These are phyloP conservation scores for Alosa sapidissima DNA, from an alignment of 2,797 vertebrate species.

Conservation along the genomic window DNA sequence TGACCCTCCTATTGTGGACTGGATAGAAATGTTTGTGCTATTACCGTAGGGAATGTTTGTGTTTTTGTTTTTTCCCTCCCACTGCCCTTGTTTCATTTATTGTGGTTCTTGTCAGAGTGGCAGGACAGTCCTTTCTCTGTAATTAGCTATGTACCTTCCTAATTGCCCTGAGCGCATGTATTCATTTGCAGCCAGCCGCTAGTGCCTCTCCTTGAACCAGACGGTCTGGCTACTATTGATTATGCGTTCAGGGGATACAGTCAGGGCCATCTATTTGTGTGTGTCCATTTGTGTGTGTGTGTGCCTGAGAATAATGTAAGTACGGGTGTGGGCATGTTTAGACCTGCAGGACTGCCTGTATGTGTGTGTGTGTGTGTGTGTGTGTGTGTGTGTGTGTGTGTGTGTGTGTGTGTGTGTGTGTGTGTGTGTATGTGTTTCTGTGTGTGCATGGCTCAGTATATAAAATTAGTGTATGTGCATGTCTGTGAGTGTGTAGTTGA, in stretches of 20 bases:
- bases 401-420: too few relatives aligned
- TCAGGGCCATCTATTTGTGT: conserved; percentile 43
- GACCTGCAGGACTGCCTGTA: not conserved
- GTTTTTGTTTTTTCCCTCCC: conserved; percentile 28
- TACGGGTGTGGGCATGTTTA: not conserved
- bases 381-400: not conserved
- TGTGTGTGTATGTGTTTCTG: not conserved
- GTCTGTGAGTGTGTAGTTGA: too few relatives aligned
- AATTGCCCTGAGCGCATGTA: conserved; percentile 46
- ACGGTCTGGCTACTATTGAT: conserved; percentile 53
- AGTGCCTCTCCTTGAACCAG: conserved; percentile 44
- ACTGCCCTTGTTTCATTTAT: conserved; percentile 4
- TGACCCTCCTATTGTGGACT: not conserved
- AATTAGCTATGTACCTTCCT: conserved; percentile 50
- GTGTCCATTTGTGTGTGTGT: not conserved
- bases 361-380: not conserved
- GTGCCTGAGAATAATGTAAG: not conserved
- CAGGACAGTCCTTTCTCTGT: conserved; percentile 38
- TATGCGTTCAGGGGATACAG: conserved; percentile 47
- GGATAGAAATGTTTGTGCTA: conserved; percentile 42
- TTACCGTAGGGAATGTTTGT: conserved; percentile 32
- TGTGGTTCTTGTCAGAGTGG: conserved; percentile 26
- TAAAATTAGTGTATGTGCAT: too few relatives aligned
- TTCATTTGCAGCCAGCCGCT: conserved; percentile 42
- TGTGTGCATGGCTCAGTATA: not conserved